phyloP scores from a whole-genome alignment of 2,113 vertebrate genomes.

The Syngnathoides biaculeatus region DNA sequence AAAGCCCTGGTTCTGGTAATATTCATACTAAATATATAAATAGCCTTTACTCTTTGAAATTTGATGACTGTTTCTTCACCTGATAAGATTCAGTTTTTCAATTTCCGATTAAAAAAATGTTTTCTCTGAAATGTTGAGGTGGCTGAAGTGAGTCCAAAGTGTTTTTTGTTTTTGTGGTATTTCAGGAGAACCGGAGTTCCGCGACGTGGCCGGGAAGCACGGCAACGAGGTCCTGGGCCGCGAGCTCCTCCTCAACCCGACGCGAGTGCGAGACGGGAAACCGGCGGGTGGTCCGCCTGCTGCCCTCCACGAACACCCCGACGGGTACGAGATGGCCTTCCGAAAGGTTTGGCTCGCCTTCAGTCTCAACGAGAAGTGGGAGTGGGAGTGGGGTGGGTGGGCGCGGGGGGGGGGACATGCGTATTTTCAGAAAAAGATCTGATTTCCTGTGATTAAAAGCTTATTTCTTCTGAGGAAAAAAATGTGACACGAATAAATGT shows the following conservation, averaged over 20 bases:
- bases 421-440: no score
- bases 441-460: no score
- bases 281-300: constrained; percentile 78
- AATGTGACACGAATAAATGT: no score
- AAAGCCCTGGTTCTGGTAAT: no score
- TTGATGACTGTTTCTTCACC: no score
- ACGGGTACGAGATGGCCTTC: constrained; percentile 87
- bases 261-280: constrained; percentile 85
- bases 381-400: no score
- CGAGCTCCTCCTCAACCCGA: constrained; percentile 85
- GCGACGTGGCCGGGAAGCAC: constrained; percentile 89
- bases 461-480: no score
- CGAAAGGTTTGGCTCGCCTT: constrained; percentile 81
- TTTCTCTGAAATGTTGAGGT: background rate
- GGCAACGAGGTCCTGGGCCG: constrained; percentile 89
- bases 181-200: constrained; percentile 92
- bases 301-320: constrained; percentile 92
- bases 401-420: no score
- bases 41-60: no score
- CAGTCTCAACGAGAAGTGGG: no score
- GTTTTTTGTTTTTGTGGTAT: constrained; percentile 16
- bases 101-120: background rate
- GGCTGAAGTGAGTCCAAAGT: background rate
- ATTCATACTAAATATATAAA: no score
- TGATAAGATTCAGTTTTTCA: no score